phyloP scores from a whole-genome alignment of 2,888 invertebrate species.

The Loripinus fragilis region DNA sequence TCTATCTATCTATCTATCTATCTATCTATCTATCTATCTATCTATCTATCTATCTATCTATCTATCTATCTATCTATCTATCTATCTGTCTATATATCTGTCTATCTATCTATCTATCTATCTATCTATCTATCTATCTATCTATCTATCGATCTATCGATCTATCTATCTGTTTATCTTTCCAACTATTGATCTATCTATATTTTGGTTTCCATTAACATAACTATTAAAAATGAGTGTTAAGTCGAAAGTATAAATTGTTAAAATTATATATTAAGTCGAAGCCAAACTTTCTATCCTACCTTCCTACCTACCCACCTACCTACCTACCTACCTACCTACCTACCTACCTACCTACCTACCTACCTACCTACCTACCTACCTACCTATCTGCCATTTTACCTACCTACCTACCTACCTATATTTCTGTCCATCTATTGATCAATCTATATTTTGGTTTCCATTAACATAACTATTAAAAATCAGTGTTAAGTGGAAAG shows the following conservation, averaged over 20 bases:
- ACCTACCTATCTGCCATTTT: background rate
- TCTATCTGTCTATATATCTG: background rate
- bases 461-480: no score
- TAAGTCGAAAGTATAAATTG: no score
- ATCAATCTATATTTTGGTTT: background rate
- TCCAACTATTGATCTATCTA: background rate
- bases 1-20: conserved; percentile 11
- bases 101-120: background rate
- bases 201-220: background rate
- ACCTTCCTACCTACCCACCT: conserved; percentile 6
- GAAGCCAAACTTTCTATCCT: conserved; percentile 8
- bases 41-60: conserved; percentile 3
- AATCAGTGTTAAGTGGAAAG: no score
- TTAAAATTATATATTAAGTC: no score
- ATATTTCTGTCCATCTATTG: background rate
- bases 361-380: background rate
- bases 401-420: background rate
- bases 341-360: background rate
- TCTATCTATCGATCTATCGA: background rate
- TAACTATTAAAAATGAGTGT: no score
- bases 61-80: background rate
- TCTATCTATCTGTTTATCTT: conserved; percentile 1
- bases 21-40: background rate
- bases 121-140: conserved; percentile 7
- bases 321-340: background rate